Conservation (phyloP, 2,888 invertebrate species). For the Athetis lepigone region DNA sequence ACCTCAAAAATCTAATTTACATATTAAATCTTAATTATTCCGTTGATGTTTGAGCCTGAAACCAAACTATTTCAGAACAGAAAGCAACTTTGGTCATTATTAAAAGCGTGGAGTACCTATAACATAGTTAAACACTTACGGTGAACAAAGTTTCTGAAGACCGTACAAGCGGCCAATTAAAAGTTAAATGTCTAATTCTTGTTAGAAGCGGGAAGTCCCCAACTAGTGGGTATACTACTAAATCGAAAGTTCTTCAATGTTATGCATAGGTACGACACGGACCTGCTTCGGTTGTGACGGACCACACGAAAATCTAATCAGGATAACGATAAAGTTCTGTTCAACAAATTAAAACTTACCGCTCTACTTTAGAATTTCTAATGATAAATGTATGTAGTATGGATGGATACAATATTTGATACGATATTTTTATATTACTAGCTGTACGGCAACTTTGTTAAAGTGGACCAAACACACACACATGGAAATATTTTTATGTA, state of each 20-base stretch:
- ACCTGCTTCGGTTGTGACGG: conserved; percentile 59
- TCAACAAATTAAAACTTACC: conserved; percentile 55
- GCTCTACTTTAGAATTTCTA: conserved; percentile 9
- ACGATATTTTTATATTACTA: too few species aligned
- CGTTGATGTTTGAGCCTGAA: conserved; percentile 42
- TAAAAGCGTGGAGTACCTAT: conserved; percentile 73
- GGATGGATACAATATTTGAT: too few species aligned
- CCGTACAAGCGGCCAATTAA: conserved; percentile 90
- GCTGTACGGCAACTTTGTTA: too few species aligned
- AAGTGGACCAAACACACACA: too few species aligned
- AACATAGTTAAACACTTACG: conserved; percentile 89
- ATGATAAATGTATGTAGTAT: conserved; percentile 17
- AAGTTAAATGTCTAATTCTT: conserved; percentile 91
- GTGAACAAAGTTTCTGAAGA: conserved; percentile 85
- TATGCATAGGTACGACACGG: conserved; percentile 73
- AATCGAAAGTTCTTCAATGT: conserved; percentile 81
- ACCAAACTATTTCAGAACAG: conserved; percentile 54
- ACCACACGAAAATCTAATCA: conserved; percentile 58
- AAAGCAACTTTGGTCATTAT: conserved; percentile 73
- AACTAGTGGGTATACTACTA: conserved; percentile 79
- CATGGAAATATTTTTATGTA: too few species aligned
- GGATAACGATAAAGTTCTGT: conserved; percentile 62
- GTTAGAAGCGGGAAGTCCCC: conserved; percentile 86
- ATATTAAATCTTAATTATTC: conserved; percentile 30
- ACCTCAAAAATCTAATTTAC: conserved; percentile 20